These are phyloP conservation scores for Clitarchus hookeri DNA, from an alignment of 2,888 invertebrate species.

Conservation along the genomic window DNA sequence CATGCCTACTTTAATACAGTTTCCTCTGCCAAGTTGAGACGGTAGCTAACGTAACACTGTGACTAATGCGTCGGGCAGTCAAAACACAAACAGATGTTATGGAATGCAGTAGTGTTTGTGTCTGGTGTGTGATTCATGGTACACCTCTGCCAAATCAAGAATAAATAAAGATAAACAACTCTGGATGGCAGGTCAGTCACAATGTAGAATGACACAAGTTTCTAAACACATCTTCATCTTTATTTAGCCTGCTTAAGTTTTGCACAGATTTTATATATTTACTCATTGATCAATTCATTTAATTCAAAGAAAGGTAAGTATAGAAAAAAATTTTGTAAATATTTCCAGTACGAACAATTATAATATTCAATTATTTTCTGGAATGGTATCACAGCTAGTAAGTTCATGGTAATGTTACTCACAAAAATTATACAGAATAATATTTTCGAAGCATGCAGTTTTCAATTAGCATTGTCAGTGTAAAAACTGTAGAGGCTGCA, in stretches of 20 bases:
- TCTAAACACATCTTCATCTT: not conserved
- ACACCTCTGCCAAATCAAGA: not conserved
- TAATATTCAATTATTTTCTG: too few relatives aligned
- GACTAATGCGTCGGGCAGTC: not conserved
- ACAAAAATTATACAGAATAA: too few relatives aligned
- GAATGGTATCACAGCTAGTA: too few relatives aligned
- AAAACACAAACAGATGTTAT: not conserved
- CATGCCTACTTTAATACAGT: not conserved
- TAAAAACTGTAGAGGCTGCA: not conserved
- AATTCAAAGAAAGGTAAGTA: too few relatives aligned
- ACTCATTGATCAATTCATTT: too few relatives aligned
- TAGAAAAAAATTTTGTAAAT: too few relatives aligned
- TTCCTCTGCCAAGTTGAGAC: not conserved
- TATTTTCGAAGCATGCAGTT: too few relatives aligned
- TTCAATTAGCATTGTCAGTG: not conserved
- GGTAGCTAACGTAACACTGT: not conserved
- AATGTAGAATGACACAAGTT: not conserved
- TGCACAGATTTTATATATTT: too few relatives aligned
- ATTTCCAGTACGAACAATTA: too few relatives aligned
- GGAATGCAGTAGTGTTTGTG: not conserved
- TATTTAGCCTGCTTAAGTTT: not conserved
- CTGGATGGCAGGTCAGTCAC: not conserved
- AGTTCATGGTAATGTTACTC: too few relatives aligned
- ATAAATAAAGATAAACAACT: not conserved
- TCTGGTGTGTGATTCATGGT: not conserved